phyloP scores from a whole-genome alignment of 1,140 invertebrate genomes.

The Neuroterus valhalla region DNA sequence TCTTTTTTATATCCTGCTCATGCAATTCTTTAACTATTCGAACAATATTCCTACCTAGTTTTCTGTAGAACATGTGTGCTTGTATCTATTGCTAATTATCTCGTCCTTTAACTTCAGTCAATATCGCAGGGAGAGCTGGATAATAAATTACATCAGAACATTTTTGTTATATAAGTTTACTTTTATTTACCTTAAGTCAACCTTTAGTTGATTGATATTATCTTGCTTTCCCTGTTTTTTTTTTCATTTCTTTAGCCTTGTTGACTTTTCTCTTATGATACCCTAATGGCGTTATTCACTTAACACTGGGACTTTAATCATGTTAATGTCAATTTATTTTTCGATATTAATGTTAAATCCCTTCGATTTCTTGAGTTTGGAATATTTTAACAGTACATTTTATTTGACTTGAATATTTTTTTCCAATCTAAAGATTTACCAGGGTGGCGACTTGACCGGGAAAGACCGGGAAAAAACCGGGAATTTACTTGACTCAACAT shows the following conservation, averaged over 20 bases:
- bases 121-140: background rate
- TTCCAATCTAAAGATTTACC: too few relatives aligned
- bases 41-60: constrained; percentile 15
- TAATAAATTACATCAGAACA: background rate
- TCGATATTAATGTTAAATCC: too few relatives aligned
- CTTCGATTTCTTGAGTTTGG: too few relatives aligned
- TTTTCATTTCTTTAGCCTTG: background rate
- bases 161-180: too few relatives aligned
- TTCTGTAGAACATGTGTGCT: constrained; percentile 30
- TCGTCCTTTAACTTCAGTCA: background rate
- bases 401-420: too few relatives aligned
- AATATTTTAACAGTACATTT: too few relatives aligned
- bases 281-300: background rate
- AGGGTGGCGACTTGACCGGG: too few relatives aligned
- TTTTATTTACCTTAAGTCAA: too few relatives aligned
- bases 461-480: too few relatives aligned
- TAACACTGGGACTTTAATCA: background rate
- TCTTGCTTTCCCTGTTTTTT: constrained; percentile 3
- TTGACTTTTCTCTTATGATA: background rate
- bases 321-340: too few relatives aligned
- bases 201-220: background rate
- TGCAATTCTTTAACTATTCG: background rate
- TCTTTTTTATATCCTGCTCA: constrained; percentile 13
- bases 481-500: too few relatives aligned
- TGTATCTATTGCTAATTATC: constrained; percentile 14